Percentiles rank a stretch among this genome's conserved stretches.
Evolutionary conservation across 37 sponge, comb jelly and placozoan genomes (phyloP).

Genomic region (Halisarca cf. caerulea): DNA sequence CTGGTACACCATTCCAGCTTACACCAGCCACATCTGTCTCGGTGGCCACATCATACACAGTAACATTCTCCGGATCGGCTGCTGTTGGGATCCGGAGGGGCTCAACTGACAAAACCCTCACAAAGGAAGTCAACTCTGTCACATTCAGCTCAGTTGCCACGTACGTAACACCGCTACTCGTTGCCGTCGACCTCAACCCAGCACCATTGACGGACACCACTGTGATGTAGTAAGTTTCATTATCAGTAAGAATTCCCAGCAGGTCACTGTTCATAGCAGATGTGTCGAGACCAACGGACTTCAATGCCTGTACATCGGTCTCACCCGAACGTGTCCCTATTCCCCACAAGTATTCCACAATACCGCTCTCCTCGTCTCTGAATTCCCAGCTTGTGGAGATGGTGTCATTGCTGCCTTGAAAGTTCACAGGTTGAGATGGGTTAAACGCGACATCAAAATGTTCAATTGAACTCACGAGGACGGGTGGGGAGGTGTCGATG

Average conservation of each 20-base stretch:
- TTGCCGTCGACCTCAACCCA: constrained; percentile 29
- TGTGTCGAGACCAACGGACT: constrained; percentile 48
- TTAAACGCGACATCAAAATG: constrained; percentile 78
- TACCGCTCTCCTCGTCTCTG: constrained; percentile 64
- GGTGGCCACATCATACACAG: constrained; percentile 13
- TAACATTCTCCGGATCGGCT: constrained; percentile 12
- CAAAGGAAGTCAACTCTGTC: constrained; percentile 37
- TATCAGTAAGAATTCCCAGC: constrained; percentile 40
- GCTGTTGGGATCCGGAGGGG: constrained; percentile 4
- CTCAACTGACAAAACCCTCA: constrained; percentile 28
- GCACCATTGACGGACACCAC: constrained; percentile 80
- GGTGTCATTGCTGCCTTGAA: constrained; percentile 74
- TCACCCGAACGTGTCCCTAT: constrained; percentile 51
- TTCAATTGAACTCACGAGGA: constrained; percentile 22
- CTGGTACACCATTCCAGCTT: constrained; percentile 54
- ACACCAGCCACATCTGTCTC: constrained; percentile 27
- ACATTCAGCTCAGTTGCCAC: constrained; percentile 55
- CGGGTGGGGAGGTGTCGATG: constrained; percentile 76
- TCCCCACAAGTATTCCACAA: constrained; percentile 79
- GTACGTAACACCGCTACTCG: constrained; percentile 71
- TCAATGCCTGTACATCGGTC: constrained; percentile 44
- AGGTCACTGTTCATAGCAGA: constrained; percentile 38
- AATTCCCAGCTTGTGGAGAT: constrained; percentile 73
- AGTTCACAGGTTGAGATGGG: constrained; percentile 22
- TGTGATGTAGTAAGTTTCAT: constrained; percentile 70